Conservation (phyloP, 1,140 invertebrate genomes). For the Caerostris darwini region DNA sequence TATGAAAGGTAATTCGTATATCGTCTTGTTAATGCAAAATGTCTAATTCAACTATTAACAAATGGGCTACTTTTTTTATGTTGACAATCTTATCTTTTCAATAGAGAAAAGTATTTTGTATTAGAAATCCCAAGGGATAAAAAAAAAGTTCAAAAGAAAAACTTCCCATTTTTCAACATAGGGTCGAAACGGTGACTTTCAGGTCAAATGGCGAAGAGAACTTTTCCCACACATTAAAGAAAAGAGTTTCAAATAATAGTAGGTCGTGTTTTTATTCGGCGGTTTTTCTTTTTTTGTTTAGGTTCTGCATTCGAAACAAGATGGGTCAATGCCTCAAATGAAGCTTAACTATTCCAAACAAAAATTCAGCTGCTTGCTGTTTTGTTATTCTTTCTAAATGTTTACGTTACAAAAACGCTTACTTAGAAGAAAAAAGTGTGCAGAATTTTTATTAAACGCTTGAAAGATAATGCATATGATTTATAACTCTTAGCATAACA, state of each 20-base stretch:
- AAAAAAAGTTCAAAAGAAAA: neutral
- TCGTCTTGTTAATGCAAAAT: no score
- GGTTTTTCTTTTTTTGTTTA: neutral
- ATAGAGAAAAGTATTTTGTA: neutral
- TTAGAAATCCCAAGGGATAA: neutral
- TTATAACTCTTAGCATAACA: neutral
- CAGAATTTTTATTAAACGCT: neutral
- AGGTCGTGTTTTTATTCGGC: conserved; percentile 45
- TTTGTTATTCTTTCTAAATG: neutral
- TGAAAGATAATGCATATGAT: neutral
- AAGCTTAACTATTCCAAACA: neutral
- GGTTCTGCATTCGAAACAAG: neutral
- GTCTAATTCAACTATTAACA: no score
- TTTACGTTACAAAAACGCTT: neutral
- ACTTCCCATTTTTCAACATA: neutral
- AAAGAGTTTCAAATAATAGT: neutral
- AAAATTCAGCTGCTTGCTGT: neutral
- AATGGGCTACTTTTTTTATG: no score
- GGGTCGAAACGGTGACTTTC: conserved; percentile 14
- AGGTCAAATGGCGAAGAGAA: conserved; percentile 48
- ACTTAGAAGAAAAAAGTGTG: neutral
- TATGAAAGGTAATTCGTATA: no score
- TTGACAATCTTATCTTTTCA: neutral
- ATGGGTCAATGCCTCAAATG: conserved; percentile 39
- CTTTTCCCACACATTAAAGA: conserved; percentile 50